These are phyloP conservation scores for Carlito syrichta DNA, from an alignment of 2,113 vertebrate genomes.

Conservation along the genomic window DNA sequence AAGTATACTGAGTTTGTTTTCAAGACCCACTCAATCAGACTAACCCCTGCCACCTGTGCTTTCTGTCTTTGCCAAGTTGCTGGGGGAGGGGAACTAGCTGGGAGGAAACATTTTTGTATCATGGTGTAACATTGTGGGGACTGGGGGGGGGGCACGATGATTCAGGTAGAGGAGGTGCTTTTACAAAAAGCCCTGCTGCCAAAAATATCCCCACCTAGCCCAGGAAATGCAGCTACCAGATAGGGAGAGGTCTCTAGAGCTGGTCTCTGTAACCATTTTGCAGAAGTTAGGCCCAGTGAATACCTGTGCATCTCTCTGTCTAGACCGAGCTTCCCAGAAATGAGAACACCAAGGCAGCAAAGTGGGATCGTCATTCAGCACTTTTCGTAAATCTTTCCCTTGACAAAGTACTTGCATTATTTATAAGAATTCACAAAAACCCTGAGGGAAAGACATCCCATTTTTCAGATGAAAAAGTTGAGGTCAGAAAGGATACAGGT, in stretches of 20 bases:
- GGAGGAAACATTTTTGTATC: constrained; percentile 55
- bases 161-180: constrained; percentile 50
- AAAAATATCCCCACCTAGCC: neutral
- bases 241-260: neutral
- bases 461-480: neutral
- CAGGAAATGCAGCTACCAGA: neutral
- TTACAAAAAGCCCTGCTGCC: constrained; percentile 66
- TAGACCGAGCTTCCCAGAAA: neutral
- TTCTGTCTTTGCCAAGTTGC: neutral
- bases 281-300: rapidly evolving
- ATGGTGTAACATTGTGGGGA: constrained; percentile 63
- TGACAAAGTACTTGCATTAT: neutral
- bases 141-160: constrained; percentile 47
- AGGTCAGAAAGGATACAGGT: neutral
- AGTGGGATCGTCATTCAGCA: no score
- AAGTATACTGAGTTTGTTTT: neutral
- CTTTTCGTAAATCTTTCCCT: neutral
- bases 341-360: rapidly evolving
- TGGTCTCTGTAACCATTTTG: neutral
- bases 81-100: neutral
- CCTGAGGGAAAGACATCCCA: neutral
- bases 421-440: neutral
- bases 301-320: neutral
- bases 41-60: constrained; percentile 49
- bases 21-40: neutral